These are phyloP conservation scores for Rhineura floridana DNA, from an alignment of 2,113 vertebrate species.

Conservation along the genomic window DNA sequence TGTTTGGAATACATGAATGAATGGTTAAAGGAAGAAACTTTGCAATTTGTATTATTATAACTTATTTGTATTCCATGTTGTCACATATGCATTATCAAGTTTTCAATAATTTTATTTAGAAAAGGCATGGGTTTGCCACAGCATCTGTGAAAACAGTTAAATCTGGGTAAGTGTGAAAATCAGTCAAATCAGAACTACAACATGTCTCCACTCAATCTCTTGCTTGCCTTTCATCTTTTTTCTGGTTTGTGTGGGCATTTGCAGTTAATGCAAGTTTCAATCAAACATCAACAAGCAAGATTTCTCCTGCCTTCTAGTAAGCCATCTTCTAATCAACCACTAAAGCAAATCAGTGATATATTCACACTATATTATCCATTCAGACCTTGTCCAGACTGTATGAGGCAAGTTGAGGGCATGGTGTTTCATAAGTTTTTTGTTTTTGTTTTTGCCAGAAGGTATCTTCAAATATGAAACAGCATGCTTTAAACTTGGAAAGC, in stretches of 20 bases:
- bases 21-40: not conserved
- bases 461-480: not conserved
- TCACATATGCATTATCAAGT: not conserved
- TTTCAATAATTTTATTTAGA: slow-evolving; percentile 43
- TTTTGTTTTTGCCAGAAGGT: not conserved
- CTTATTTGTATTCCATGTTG: not conserved
- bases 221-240: slow-evolving; percentile 60
- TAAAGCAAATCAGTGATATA: slow-evolving; percentile 30
- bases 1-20: not conserved
- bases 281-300: slow-evolving; percentile 55
- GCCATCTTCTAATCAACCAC: slow-evolving; percentile 10
- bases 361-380: slow-evolving; percentile 63
- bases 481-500: not conserved
- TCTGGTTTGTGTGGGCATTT: slow-evolving; percentile 35
- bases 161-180: slow-evolving; percentile 69
- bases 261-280: slow-evolving; percentile 52
- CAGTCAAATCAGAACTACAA: slow-evolving; percentile 63
- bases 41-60: not conserved
- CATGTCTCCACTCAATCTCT: slow-evolving; percentile 50
- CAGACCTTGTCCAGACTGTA: slow-evolving; percentile 53
- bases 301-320: slow-evolving; percentile 57
- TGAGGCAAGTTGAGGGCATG: slow-evolving; percentile 44
- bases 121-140: slow-evolving; percentile 47
- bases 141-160: slow-evolving; percentile 54
- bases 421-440: slow-evolving; percentile 26